phyloP scores from a whole-genome alignment of 92 coral and sea anemone species.

The Paragorgia papillata region DNA sequence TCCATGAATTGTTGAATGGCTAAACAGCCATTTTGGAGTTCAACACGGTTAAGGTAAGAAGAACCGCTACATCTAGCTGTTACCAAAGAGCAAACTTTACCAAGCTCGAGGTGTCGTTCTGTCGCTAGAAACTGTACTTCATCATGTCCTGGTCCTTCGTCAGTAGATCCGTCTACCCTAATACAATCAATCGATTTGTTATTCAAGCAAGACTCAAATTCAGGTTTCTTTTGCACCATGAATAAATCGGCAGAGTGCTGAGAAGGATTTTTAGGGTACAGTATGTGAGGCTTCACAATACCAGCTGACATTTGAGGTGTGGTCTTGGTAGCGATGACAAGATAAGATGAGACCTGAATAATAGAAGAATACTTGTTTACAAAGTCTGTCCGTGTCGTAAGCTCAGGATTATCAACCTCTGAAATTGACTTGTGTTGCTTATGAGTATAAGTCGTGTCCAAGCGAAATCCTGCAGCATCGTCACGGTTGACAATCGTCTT shows the following conservation, averaged over 20 bases:
- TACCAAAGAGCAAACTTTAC: slow-evolving; percentile 44
- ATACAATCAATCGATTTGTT: slow-evolving; percentile 20
- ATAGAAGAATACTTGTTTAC: slow-evolving; percentile 53
- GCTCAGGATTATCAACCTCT: slow-evolving; percentile 44
- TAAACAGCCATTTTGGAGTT: slow-evolving; percentile 51
- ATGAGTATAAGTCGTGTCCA: slow-evolving; percentile 56
- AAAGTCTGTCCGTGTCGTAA: slow-evolving; percentile 53
- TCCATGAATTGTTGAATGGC: slow-evolving; percentile 51
- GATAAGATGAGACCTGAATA: slow-evolving; percentile 50
- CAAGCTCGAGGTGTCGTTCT: slow-evolving; percentile 42
- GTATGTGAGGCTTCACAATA: slow-evolving; percentile 55
- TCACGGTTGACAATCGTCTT: slow-evolving; percentile 53
- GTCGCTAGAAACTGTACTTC: slow-evolving; percentile 43
- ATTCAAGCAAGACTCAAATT: slow-evolving; percentile 30
- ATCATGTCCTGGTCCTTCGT: slow-evolving; percentile 48
- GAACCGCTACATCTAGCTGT: slow-evolving; percentile 51
- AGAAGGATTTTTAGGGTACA: slow-evolving; percentile 51
- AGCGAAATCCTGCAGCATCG: slow-evolving; percentile 57
- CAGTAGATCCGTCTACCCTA: slow-evolving; percentile 44
- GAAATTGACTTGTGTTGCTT: slow-evolving; percentile 50
- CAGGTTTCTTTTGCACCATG: slow-evolving; percentile 43
- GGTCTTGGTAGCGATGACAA: slow-evolving; percentile 46
- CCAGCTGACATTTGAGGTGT: slow-evolving; percentile 54
- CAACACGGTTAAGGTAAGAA: slow-evolving; percentile 46
- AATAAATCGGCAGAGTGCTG: slow-evolving; percentile 43